Conservation (phyloP, 2,888 invertebrate species). For the Drosophila yooni region DNA sequence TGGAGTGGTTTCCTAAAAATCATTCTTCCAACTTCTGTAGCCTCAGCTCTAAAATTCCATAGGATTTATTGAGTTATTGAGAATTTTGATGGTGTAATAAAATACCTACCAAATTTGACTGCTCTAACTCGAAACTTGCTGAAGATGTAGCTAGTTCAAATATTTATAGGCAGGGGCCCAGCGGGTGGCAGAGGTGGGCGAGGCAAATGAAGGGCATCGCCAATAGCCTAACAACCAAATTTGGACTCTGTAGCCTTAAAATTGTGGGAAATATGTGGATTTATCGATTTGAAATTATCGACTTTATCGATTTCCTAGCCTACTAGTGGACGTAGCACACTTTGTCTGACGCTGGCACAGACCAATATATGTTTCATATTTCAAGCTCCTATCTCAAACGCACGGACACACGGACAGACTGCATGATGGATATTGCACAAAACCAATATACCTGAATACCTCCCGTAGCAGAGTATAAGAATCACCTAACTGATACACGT, state of each 20-base stretch:
- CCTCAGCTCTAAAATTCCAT: background rate
- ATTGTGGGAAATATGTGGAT: background rate
- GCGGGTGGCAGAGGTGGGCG: background rate
- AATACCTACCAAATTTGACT: too few species aligned
- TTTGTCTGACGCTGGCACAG: background rate
- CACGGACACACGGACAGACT: background rate
- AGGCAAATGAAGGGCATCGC: background rate
- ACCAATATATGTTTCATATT: background rate
- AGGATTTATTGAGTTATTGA: background rate
- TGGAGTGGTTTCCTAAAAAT: background rate
- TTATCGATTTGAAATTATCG: too few species aligned
- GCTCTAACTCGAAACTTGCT: too few species aligned
- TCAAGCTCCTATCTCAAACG: background rate
- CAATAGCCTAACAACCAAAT: background rate
- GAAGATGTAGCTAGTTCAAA: too few species aligned
- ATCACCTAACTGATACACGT: conserved; percentile 48
- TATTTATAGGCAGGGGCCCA: too few species aligned
- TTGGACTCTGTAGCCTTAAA: background rate
- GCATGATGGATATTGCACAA: background rate
- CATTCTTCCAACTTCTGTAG: background rate
- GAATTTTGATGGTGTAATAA: background rate
- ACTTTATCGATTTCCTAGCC: background rate
- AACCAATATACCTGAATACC: background rate
- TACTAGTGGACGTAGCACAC: background rate
- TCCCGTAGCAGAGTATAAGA: background rate